Evolutionary conservation across 2,113 vertebrate species (phyloP), one percentile per base, ranked within the genome.

Genomic region (Antechinus flavipes): DNA sequence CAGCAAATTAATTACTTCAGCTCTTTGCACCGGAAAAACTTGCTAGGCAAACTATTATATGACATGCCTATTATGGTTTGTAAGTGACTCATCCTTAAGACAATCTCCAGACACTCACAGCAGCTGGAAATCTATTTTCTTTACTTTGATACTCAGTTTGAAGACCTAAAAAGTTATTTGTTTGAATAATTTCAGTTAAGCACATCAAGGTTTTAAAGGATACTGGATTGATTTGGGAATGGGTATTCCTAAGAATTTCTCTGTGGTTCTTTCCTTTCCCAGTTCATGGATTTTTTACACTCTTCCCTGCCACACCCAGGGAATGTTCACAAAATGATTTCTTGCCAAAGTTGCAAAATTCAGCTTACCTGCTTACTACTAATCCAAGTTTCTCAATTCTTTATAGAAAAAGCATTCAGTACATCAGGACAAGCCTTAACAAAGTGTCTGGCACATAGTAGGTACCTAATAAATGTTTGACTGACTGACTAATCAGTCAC

Each of bases 271-370:
- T 26, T 90, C 90, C 90, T 50, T 90, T 50, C 49, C 49, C 47
- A 90, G 23, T 8, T 23, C 89, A 11, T 46, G 26, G 11, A 42
- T 46, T 89, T 90, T n/a, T 12, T 30, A 90, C 2, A 30, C 47
- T 25, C 47, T 90, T 50, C 25, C 10, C 90, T 50, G 90, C 25
- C 90, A 90, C 90, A 49, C 90, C 90, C 25, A 22, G 25, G 90
- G 90, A 90, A 90, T 90, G 90, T 24, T 47, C 46, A 90, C 90
- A 90, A 90, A 90, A 84, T 84, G 16, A 84, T 84, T 90, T 90
- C 90, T 50, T 90, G 90, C 90, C 49, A 90, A 50, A 47, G 47
- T 90, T 90, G 89, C 47, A 50, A 90, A 90, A 90, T 27, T 52
- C 24, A 90, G 47, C 19, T 42, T 84, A 84, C n/a, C 68, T 84